phyloP scores from a whole-genome alignment of 1,140 invertebrate species.

The Polypedilum vanderplanki region DNA sequence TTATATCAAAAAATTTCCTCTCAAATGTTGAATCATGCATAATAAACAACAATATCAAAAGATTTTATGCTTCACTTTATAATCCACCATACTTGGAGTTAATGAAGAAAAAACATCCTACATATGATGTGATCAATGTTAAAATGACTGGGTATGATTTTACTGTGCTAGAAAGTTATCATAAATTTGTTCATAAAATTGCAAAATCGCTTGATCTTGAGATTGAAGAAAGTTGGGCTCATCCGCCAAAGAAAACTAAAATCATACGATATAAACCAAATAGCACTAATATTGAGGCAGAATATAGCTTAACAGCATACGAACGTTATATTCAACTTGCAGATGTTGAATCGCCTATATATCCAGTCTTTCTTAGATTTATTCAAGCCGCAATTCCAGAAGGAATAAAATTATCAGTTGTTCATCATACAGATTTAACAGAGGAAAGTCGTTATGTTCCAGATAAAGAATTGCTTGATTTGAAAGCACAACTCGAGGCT shows the following conservation, averaged over 20 bases:
- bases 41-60: too few relatives aligned
- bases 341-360: slow-evolving; percentile 50
- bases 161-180: slow-evolving; percentile 70
- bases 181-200: slow-evolving; percentile 65
- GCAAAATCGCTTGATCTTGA: slow-evolving; percentile 66
- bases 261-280: slow-evolving; percentile 62
- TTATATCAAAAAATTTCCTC: too few relatives aligned
- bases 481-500: slow-evolving; percentile 59
- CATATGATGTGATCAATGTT: slow-evolving; percentile 68
- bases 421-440: slow-evolving; percentile 51
- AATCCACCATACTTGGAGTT: slow-evolving; percentile 53
- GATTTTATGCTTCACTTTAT: slow-evolving; percentile 38
- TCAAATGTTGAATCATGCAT: too few relatives aligned
- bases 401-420: slow-evolving; percentile 61
- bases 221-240: slow-evolving; percentile 68
- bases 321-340: slow-evolving; percentile 64
- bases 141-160: slow-evolving; percentile 77
- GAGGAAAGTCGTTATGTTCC: slow-evolving; percentile 67
- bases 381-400: slow-evolving; percentile 64
- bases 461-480: slow-evolving; percentile 64
- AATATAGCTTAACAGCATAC: slow-evolving; percentile 68
- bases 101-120: slow-evolving; percentile 58
- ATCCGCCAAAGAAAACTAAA: slow-evolving; percentile 59
- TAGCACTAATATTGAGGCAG: slow-evolving; percentile 55
- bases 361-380: slow-evolving; percentile 59